phyloP scores from a whole-genome alignment of 2,888 invertebrate species.

The Pyrochroa serraticornis region DNA sequence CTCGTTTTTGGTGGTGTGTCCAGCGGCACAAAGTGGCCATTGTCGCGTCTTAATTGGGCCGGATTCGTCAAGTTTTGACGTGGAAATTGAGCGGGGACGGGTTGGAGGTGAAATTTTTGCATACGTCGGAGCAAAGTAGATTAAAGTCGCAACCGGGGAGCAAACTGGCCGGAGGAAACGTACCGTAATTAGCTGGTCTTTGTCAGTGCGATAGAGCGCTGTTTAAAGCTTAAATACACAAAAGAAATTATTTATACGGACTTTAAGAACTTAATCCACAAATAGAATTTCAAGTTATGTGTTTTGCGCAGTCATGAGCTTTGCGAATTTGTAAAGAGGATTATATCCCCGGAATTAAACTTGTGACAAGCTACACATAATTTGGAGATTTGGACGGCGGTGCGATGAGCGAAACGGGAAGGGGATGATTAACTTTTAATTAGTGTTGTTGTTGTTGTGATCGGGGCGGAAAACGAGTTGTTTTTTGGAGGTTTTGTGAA shows the following conservation, averaged over 20 bases:
- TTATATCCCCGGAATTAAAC: constrained; percentile 42
- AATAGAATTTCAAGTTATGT: constrained; percentile 45
- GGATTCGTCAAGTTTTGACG: too few species aligned
- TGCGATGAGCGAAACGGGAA: too few species aligned
- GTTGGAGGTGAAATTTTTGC: constrained; percentile 25
- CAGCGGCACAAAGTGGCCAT: too few species aligned
- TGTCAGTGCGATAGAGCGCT: constrained; percentile 24
- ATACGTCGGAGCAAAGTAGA: constrained; percentile 25
- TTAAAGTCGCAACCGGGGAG: constrained; percentile 19
- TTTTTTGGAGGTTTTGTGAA: not conserved
- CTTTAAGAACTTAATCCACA: constrained; percentile 43
- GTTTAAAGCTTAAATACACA: constrained; percentile 35
- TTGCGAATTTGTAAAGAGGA: constrained; percentile 43
- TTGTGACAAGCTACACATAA: constrained; percentile 39
- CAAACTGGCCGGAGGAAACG: constrained; percentile 20
- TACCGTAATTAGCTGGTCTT: constrained; percentile 34
- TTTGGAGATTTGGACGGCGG: constrained; percentile 29
- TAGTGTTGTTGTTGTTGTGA: too few species aligned
- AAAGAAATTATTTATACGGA: constrained; percentile 43
- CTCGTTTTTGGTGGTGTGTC: too few species aligned
- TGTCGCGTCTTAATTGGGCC: too few species aligned
- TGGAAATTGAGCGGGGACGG: not conserved
- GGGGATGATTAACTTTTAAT: too few species aligned
- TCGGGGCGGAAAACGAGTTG: not conserved
- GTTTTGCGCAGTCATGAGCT: constrained; percentile 42